A percentile compares a stretch with the other conserved stretches of the same genome.
phyloP scores from a whole-genome alignment of 2,888 invertebrate genomes.

The Eilema sororculum region DNA sequence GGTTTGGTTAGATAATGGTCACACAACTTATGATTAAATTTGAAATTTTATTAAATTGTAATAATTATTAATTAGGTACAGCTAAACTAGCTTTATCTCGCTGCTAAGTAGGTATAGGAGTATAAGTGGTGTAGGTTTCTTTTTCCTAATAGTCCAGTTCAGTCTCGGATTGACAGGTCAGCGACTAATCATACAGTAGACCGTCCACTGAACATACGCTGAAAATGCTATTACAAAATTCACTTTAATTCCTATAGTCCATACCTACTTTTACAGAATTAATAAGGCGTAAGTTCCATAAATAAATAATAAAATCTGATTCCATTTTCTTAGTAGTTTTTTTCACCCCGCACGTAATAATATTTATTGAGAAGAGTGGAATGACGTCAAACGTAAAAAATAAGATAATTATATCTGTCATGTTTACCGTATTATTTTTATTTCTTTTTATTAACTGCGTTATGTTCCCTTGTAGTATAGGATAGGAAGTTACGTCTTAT shows the following conservation, averaged over 20 bases:
- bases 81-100: too few relatives aligned
- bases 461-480: constrained; percentile 28
- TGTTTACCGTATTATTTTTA: constrained; percentile 15
- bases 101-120: too few relatives aligned
- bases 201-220: neutral
- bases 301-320: neutral
- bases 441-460: constrained; percentile 31
- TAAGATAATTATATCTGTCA: constrained; percentile 12
- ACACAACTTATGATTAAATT: neutral
- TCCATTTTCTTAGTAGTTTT: neutral
- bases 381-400: constrained; percentile 17
- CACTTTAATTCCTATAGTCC: too few relatives aligned
- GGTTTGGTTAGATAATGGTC: neutral
- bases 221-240: too few relatives aligned
- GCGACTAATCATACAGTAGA: neutral
- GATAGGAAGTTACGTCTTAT: constrained; percentile 17
- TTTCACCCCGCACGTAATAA: neutral
- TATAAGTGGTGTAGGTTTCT: too few relatives aligned
- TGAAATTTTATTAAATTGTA: too few relatives aligned
- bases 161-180: neutral
- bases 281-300: neutral
- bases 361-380: constrained; percentile 9
- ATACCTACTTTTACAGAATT: too few relatives aligned
- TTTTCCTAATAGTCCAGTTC: too few relatives aligned
- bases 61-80: too few relatives aligned